Base-by-base conservation (phyloP, 92 coral and sea anemone genomes). In the Pocillopora meandrina region DNA sequence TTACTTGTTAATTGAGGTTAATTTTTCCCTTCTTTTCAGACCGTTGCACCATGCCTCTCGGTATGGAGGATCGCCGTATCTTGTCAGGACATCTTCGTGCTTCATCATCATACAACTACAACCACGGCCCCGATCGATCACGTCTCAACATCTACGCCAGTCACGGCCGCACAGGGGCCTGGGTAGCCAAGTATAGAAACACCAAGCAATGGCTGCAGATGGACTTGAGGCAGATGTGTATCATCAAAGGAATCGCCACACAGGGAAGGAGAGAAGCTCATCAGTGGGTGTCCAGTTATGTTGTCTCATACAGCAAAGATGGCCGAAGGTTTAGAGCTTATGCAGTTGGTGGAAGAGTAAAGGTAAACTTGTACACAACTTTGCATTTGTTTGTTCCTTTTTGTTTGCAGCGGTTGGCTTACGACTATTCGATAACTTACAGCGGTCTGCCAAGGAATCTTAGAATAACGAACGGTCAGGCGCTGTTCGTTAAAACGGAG, bases 101-200 rank as follows among this genome's bases (percentile, higher is more conserved):
- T 61, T 92, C 93, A 26, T 79, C 95, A 9, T 87, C 86, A 18
- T 89, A 85, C 67, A 93, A 85, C 89, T 87, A 91, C 84, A 92
- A 88, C 58, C 88, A 93, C 60, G 97, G 95, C 17, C 97, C 97
- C 12, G 97, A 93, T 59, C 84, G 97, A 49, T 95, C 93, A 20
- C 88, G 95, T 23, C 91, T 93, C 6, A 91, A 93, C 85, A 84
- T 88, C 64, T 84, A 85, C 16, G 88, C 89, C 9, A 78, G 82
- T 33, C 95, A 91, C 72, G 86, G 95, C 4, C 84, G 93, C 56
- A 82, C 89, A 1, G 97, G 97, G 17, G 97, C 88, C 10, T 93
- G 97, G 97, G 86, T 86, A 58, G 88, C 97, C 1, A 87, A 84
- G 35, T 79, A 84, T 49, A 77, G 90, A 55, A 91, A 93, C 81